phyloP scores from a whole-genome alignment of 2,888 invertebrate genomes.

The Trachelus troglodyta region DNA sequence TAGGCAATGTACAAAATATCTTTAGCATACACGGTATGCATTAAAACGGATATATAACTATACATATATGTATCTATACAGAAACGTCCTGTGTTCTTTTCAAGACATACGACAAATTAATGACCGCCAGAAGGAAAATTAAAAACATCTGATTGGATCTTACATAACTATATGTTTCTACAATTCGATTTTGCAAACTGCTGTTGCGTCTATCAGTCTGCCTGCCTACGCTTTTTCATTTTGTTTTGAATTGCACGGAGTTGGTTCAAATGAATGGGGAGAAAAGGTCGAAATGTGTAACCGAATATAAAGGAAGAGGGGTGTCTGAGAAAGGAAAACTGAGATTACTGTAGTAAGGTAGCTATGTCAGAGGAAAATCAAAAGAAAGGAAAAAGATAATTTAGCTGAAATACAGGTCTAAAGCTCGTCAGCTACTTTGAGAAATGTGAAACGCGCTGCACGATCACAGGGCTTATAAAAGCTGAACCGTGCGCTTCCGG shows the following conservation, averaged over 20 bases:
- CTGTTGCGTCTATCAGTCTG: background rate
- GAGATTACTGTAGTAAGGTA: background rate
- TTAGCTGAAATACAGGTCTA: background rate
- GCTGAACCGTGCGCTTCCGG: background rate
- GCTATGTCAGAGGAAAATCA: background rate
- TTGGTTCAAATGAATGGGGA: background rate
- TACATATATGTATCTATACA: slow-evolving; percentile 12
- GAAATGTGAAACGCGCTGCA: background rate
- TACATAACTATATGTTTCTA: background rate
- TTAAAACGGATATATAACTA: slow-evolving; percentile 6
- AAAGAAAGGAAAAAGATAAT: background rate
- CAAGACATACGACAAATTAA: slow-evolving; percentile 1
- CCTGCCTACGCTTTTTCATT: background rate
- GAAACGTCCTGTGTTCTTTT: background rate
- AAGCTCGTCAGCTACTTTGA: too few species aligned
- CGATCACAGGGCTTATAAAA: background rate
- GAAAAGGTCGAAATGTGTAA: background rate
- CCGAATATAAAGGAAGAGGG: background rate
- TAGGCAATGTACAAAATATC: slow-evolving; percentile 50
- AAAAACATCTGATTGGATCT: background rate
- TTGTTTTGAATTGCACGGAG: background rate
- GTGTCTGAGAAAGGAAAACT: background rate
- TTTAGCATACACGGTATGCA: slow-evolving; percentile 60
- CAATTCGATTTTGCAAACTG: background rate
- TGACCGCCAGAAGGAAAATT: background rate